These are phyloP conservation scores for Borostomias antarcticus DNA, from an alignment of 2,797 vertebrate species.

Conservation along the genomic window DNA sequence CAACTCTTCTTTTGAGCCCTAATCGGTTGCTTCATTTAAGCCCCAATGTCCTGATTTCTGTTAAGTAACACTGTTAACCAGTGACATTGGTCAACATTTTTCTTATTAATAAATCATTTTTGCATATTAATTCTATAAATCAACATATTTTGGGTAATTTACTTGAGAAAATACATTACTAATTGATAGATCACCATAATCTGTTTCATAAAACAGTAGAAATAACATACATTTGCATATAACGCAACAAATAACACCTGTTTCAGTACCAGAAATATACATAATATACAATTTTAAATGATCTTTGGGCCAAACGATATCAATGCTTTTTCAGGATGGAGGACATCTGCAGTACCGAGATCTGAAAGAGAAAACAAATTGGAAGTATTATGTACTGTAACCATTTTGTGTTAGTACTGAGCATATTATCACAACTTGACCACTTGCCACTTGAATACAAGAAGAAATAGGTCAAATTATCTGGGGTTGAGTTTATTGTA, in stretches of 20 bases:
- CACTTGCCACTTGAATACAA: background rate
- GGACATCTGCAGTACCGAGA: constrained; percentile 30
- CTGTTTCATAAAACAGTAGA: constrained; percentile 18
- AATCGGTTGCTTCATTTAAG: constrained; percentile 30
- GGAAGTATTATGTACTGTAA: constrained; percentile 30
- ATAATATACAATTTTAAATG: background rate
- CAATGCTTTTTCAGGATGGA: constrained; percentile 41
- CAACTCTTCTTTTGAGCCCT: too few species aligned
- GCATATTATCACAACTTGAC: background rate
- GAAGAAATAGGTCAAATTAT: background rate
- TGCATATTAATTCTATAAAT: background rate
- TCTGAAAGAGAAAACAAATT: constrained; percentile 31
- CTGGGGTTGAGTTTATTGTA: background rate
- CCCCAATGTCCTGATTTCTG: constrained; percentile 21
- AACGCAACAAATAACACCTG: background rate
- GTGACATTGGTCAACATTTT: background rate
- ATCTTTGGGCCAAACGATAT: constrained; percentile 2
- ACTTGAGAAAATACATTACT: background rate
- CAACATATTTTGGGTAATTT: background rate
- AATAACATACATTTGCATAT: constrained; percentile 17
- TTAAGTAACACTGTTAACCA: background rate
- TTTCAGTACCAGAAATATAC: background rate
- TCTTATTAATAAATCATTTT: background rate
- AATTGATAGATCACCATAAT: constrained; percentile 11
- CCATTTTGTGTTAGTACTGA: background rate